Conservation (phyloP, 1,140 invertebrate species). For the Leptestheria dahalacensis region DNA sequence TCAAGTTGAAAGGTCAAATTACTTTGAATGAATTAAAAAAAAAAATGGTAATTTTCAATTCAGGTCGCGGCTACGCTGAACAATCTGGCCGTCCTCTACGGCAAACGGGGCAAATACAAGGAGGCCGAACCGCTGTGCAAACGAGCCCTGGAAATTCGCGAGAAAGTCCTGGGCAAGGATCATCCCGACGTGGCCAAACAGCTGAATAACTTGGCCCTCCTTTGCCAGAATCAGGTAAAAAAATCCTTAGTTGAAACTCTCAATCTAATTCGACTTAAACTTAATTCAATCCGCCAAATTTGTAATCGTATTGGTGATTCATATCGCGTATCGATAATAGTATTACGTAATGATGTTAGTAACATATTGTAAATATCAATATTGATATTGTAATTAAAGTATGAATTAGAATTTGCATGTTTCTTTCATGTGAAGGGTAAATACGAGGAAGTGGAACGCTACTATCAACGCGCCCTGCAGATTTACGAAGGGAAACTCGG, state of each 20-base stretch:
- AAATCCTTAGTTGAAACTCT: too few relatives aligned
- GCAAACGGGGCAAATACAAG: slow-evolving; percentile 94
- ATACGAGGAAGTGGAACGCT: slow-evolving; percentile 67
- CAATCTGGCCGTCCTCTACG: slow-evolving; percentile 95
- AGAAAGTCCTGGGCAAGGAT: slow-evolving; percentile 92
- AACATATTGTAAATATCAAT: too few relatives aligned
- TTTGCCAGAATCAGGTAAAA: slow-evolving; percentile 87
- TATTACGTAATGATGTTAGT: too few relatives aligned
- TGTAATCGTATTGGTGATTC: too few relatives aligned
- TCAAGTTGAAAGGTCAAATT: too few relatives aligned
- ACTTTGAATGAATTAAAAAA: too few relatives aligned
- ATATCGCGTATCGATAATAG: too few relatives aligned
- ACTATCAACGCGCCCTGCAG: slow-evolving; percentile 95
- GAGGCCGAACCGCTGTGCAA: slow-evolving; percentile 98
- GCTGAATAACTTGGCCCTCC: slow-evolving; percentile 92
- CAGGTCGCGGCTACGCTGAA: slow-evolving; percentile 85
- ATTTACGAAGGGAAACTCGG: slow-evolving; percentile 96
- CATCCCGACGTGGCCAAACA: slow-evolving; percentile 99
- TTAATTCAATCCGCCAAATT: too few relatives aligned
- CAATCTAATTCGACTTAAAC: too few relatives aligned
- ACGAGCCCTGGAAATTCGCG: slow-evolving; percentile 90
- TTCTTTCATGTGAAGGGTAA: too few relatives aligned
- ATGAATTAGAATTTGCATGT: too few relatives aligned
- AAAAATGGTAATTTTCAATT: not conserved
- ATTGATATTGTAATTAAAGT: too few relatives aligned